Percentiles rank a stretch among this genome's conserved stretches.
Evolutionary conservation across 1,140 invertebrate species (phyloP).

Genomic region (Argopecten irradians): DNA sequence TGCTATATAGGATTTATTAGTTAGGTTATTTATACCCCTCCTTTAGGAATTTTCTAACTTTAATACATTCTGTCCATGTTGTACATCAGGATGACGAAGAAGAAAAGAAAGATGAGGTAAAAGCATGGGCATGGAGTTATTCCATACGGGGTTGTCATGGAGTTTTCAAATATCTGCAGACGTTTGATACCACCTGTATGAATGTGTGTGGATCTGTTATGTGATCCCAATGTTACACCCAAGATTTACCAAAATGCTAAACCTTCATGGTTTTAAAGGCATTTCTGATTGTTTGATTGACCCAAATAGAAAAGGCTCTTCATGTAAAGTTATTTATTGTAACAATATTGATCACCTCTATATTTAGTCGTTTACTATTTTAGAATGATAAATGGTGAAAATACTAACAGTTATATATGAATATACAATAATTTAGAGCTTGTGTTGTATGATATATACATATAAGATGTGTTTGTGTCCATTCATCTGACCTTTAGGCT

Average conservation of each 20-base stretch:
- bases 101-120: conserved; percentile 53
- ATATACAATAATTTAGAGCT: not conserved
- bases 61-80: not conserved
- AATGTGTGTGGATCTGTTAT: not conserved
- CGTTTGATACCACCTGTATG: not conserved
- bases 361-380: not conserved
- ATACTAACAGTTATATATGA: not conserved
- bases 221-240: not conserved
- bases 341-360: too few relatives aligned
- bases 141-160: not conserved
- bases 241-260: not conserved
- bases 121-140: conserved; percentile 42
- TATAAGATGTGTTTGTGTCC: too few relatives aligned
- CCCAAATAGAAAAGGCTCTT: too few relatives aligned
- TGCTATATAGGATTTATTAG: too few relatives aligned
- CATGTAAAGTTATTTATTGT: too few relatives aligned
- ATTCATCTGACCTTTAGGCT: too few relatives aligned
- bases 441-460: not conserved
- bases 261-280: too few relatives aligned
- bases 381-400: not conserved
- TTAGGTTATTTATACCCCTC: not conserved
- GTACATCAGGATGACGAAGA: conserved; percentile 56
- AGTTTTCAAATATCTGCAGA: not conserved
- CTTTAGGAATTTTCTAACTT: too few relatives aligned
- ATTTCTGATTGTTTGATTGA: too few relatives aligned